These are phyloP conservation scores for Dexiosoma caninum DNA, from an alignment of 2,888 invertebrate species.

Conservation along the genomic window DNA sequence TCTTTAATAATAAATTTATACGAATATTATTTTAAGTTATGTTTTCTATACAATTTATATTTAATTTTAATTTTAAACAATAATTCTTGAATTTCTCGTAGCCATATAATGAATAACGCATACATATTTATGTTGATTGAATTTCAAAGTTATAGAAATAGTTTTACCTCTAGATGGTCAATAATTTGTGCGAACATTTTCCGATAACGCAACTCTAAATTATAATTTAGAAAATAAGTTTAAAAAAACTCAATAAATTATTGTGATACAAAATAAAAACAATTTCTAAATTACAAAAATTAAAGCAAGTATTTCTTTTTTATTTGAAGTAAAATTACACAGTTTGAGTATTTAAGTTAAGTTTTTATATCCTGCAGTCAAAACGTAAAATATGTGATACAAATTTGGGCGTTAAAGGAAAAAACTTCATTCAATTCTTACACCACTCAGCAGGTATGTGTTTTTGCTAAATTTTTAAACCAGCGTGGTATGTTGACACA, in stretches of 20 bases:
- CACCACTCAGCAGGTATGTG: too few relatives aligned
- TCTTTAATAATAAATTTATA: background rate
- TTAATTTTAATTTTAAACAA: background rate
- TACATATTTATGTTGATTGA: background rate
- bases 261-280: conserved; percentile 59
- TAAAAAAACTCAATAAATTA: conserved; percentile 36
- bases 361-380: too few relatives aligned
- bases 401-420: too few relatives aligned
- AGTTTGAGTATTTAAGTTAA: too few relatives aligned
- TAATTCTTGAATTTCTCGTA: conserved; percentile 10
- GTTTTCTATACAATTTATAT: background rate
- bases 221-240: background rate
- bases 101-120: background rate
- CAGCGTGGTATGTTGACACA: too few relatives aligned
- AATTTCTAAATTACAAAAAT: conserved; percentile 32
- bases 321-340: too few relatives aligned
- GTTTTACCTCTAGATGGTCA: background rate
- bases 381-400: too few relatives aligned
- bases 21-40: conserved; percentile 48
- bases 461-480: too few relatives aligned
- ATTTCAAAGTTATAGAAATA: background rate
- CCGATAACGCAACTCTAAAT: conserved; percentile 31
- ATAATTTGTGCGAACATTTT: too few relatives aligned
- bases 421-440: too few relatives aligned
- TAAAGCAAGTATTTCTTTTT: background rate